Percentiles rank a stretch among this genome's conserved stretches.
Conservation (phyloP, 2,888 invertebrate genomes). For the Agrotis puta region DNA sequence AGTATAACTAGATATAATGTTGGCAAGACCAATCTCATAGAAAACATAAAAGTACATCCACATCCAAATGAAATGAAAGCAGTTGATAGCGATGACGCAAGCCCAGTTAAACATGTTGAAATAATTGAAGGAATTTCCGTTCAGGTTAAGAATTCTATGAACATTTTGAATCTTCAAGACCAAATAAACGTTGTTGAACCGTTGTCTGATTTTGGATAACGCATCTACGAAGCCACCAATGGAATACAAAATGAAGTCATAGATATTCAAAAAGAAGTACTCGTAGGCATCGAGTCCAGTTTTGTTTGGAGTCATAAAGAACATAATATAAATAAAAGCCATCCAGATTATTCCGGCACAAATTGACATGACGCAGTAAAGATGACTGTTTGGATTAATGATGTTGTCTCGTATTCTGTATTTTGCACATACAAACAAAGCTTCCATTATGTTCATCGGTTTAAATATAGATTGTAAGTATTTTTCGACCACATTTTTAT, state of each 20-base stretch:
- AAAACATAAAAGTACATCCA: not conserved
- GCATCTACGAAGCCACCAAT: slow-evolving; percentile 3
- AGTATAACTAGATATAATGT: not conserved
- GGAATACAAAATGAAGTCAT: not conserved
- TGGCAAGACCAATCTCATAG: not conserved
- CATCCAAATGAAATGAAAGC: slow-evolving; percentile 3
- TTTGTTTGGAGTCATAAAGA: not conserved
- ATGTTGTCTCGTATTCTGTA: slow-evolving; percentile 27
- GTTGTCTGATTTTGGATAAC: slow-evolving; percentile 15
- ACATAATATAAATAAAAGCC: not conserved
- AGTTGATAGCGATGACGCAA: not conserved
- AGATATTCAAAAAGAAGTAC: not conserved
- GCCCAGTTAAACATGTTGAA: slow-evolving; percentile 24
- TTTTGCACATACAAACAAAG: slow-evolving; percentile 20
- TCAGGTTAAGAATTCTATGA: slow-evolving; percentile 10
- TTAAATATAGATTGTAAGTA: slow-evolving; percentile 24
- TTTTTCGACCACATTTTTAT: slow-evolving; percentile 2
- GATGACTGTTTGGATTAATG: slow-evolving; percentile 11
- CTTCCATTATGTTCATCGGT: slow-evolving; percentile 25
- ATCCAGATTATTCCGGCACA: not conserved
- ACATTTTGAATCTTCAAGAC: slow-evolving; percentile 37
- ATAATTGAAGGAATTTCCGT: not conserved
- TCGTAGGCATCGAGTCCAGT: not conserved
- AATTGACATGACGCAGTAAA: slow-evolving; percentile 19
- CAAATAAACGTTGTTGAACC: slow-evolving; percentile 21